Percentiles rank a stretch among this genome's conserved stretches.
Conservation (phyloP, 2,888 invertebrate genomes). For the Mystacides longicornis region DNA sequence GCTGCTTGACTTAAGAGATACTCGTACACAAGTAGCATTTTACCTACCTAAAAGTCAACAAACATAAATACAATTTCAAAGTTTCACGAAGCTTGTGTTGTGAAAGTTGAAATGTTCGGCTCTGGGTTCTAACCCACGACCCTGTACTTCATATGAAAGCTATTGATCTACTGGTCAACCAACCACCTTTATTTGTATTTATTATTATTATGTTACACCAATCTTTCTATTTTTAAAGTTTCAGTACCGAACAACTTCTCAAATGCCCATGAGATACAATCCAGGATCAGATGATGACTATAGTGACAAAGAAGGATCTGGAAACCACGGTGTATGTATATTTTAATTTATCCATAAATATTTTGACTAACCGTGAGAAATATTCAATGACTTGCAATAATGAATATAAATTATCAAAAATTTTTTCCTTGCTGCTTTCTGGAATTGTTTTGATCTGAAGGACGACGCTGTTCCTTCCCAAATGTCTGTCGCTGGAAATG, state of each 20-base stretch:
- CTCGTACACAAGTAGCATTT: too few species aligned
- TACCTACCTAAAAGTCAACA: too few species aligned
- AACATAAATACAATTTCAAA: too few species aligned
- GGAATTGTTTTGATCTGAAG: conserved; percentile 28
- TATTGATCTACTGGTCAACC: too few species aligned
- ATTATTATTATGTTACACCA: too few species aligned
- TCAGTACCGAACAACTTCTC: conserved; percentile 19
- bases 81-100: too few species aligned
- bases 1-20: too few species aligned
- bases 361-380: neutral
- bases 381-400: neutral
- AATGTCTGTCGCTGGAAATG: conserved; percentile 34
- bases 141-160: too few species aligned
- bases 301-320: conserved; percentile 24
- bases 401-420: neutral
- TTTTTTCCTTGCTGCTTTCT: conserved; percentile 7
- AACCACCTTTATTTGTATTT: too few species aligned
- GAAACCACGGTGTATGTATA: conserved; percentile 20
- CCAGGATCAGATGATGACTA: conserved; percentile 23
- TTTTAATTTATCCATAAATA: neutral
- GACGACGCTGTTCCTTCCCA: conserved; percentile 34
- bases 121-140: too few species aligned
- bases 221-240: too few species aligned
- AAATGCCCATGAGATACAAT: conserved; percentile 23
- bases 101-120: too few species aligned